phyloP scores from a whole-genome alignment of 2,888 invertebrate genomes.

The Cybosia mesomella region DNA sequence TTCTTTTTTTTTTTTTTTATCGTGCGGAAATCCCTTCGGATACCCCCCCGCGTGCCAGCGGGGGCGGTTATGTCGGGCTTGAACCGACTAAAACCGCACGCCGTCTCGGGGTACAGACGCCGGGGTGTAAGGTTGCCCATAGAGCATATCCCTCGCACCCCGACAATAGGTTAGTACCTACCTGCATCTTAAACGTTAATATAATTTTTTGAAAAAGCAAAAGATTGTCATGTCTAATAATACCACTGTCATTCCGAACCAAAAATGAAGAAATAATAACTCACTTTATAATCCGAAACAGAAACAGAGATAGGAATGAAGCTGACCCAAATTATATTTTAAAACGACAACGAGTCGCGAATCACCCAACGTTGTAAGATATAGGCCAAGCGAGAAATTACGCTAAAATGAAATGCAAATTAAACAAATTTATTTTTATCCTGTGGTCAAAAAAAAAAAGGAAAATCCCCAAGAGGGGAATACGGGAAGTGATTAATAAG shows the following conservation, averaged over 20 bases:
- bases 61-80: no score
- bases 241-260: constrained; percentile 19
- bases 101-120: no score
- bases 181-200: neutral
- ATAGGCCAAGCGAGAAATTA: constrained; percentile 70
- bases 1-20: no score
- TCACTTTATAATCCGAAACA: constrained; percentile 48
- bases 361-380: constrained; percentile 59
- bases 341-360: constrained; percentile 55
- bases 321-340: constrained; percentile 52
- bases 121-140: no score
- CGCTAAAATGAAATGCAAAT: constrained; percentile 81
- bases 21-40: no score
- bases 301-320: constrained; percentile 43
- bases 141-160: no score
- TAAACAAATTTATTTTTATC: constrained; percentile 81
- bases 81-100: no score
- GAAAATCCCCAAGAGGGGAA: constrained; percentile 59
- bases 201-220: constrained; percentile 12
- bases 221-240: constrained; percentile 34
- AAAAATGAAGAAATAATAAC: constrained; percentile 47
- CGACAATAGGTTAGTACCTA: no score
- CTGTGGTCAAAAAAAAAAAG: constrained; percentile 74
- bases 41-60: no score
- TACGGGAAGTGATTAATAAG: constrained; percentile 78